Evolutionary conservation across 1,140 invertebrate species (phyloP), one percentile per base, ranked within the genome.

Genomic region (Heliconius hewitsoni): DNA sequence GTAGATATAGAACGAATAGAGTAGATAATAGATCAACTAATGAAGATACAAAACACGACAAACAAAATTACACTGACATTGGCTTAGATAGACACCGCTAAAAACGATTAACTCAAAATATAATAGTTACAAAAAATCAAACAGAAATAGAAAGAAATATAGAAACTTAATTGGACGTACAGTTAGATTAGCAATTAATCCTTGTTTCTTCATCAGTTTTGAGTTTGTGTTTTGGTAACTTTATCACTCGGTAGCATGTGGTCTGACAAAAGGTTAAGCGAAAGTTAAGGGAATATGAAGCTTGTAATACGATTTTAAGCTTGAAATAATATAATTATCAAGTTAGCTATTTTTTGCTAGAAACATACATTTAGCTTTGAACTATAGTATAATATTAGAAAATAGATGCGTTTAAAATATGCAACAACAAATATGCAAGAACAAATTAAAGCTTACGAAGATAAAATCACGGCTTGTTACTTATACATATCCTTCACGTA

Each of bases 1-100:
- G 89, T 91, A 91, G 89, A 81, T 73, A 83, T 88, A 87, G 84
- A 79, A 74, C 80, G 71, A 77, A 74, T 86, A 86, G 85, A 83
- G 78, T 88, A 86, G 82, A 79, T 74, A 52, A 74, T 88, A 90
- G 78, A 85, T 66, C 60, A 84, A 83, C 83, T 83, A 83, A 83
- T 73, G 81, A 83, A 84, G 83, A 86, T 70, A 79, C 81, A 81
- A 76, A 57, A 76, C 73, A 57, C 39, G 73, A 75, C 19, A 60
- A 74, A 78, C 75, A 74, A 81, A 81, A 81, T 77, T 74, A 78
- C 77, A 76, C 73, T 50, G 30, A 78, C 76, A 70, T 78, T 75
- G 60, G 70, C 23, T 52, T 77, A 77, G 57, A 19, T 72, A 39
- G 16, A 66, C 27, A 66, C 11, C 11, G 60, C 9, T 66, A 27